phyloP scores from a whole-genome alignment of 2,797 vertebrate genomes.

The Silurus lanzhouensis region DNA sequence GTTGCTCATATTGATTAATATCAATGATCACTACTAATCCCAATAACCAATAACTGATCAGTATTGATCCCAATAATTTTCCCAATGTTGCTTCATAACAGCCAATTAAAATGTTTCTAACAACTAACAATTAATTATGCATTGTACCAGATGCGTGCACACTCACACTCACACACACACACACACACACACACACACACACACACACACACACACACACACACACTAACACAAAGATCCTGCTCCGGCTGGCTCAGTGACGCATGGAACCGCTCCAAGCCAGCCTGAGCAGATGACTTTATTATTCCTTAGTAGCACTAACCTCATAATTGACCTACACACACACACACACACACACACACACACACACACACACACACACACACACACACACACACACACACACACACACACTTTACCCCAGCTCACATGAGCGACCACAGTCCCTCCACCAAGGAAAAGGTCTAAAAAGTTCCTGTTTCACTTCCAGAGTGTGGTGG shows the following conservation, averaged over 20 bases:
- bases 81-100: too few species aligned
- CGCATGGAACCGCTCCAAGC: slow-evolving; percentile 53
- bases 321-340: slow-evolving; percentile 34
- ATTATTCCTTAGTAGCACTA: slow-evolving; percentile 45
- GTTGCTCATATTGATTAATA: too few species aligned
- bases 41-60: too few species aligned
- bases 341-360: slow-evolving; percentile 34
- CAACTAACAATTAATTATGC: neutral
- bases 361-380: slow-evolving; percentile 40
- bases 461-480: slow-evolving; percentile 68
- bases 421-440: slow-evolving; percentile 52
- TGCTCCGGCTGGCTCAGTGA: slow-evolving; percentile 13
- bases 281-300: slow-evolving; percentile 52
- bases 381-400: slow-evolving; percentile 42
- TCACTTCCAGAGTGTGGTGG: slow-evolving; percentile 75
- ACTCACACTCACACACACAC: neutral
- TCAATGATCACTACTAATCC: too few species aligned
- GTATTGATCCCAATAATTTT: too few species aligned
- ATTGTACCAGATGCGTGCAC: neutral
- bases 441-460: slow-evolving; percentile 43
- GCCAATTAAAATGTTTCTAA: too few species aligned
- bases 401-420: slow-evolving; percentile 32
- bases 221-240: slow-evolving; percentile 6
- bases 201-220: neutral
- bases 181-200: neutral